phyloP scores from a whole-genome alignment of 2,113 vertebrate genomes.

The Thermophis baileyi region DNA sequence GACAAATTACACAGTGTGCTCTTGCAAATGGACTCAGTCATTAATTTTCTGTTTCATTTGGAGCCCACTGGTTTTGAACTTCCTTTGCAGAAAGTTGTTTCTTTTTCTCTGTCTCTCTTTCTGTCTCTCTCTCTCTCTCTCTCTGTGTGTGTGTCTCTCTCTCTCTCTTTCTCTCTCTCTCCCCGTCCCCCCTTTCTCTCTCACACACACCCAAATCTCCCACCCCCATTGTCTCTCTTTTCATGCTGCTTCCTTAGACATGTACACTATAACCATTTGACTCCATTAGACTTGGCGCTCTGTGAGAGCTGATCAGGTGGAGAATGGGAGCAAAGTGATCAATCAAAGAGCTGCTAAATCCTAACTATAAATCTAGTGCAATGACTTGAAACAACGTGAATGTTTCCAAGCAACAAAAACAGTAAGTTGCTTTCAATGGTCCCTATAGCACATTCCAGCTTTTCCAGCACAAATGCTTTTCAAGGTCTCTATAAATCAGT shows the following conservation, averaged over 20 bases:
- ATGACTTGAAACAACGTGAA: slow-evolving; percentile 58
- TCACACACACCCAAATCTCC: not conserved
- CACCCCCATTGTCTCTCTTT: slow-evolving; percentile 23
- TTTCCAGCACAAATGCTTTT: slow-evolving; percentile 69
- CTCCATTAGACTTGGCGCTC: slow-evolving; percentile 63
- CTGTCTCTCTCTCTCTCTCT: slow-evolving; percentile 39
- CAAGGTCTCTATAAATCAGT: slow-evolving; percentile 69
- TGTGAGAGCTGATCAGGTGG: slow-evolving; percentile 53
- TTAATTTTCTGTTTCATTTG: slow-evolving; percentile 61
- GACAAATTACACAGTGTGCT: slow-evolving; percentile 52
- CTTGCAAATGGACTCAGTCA: slow-evolving; percentile 61
- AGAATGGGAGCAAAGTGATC: slow-evolving; percentile 63
- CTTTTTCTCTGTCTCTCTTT: no score
- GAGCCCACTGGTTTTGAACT: slow-evolving; percentile 49
- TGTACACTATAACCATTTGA: slow-evolving; percentile 54
- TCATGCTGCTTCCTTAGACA: slow-evolving; percentile 50
- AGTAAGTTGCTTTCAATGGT: slow-evolving; percentile 64
- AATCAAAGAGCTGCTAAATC: slow-evolving; percentile 70
- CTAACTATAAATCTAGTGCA: slow-evolving; percentile 64
- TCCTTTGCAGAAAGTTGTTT: slow-evolving; percentile 27
- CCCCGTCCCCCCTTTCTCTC: slow-evolving; percentile 8
- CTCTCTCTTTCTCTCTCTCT: slow-evolving; percentile 33
- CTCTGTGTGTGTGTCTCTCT: not conserved
- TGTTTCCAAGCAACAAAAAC: slow-evolving; percentile 68
- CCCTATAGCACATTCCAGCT: slow-evolving; percentile 65